Percentiles rank a stretch among this genome's conserved stretches.
Evolutionary conservation across 1,140 invertebrate genomes (phyloP).

Genomic region (Drosophila equinoxialis): DNA sequence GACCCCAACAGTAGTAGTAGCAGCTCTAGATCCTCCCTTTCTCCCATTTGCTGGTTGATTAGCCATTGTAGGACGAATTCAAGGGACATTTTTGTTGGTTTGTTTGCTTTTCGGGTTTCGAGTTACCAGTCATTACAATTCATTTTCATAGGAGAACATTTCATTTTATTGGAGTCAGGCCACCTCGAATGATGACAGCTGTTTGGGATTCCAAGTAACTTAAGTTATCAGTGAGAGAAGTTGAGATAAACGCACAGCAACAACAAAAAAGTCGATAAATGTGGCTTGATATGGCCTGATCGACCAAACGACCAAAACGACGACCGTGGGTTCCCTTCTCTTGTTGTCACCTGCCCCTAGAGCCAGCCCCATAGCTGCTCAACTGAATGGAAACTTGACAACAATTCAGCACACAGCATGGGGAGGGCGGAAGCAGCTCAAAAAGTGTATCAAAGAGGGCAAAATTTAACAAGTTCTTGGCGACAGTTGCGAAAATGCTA

Average conservation of each 20-base stretch:
- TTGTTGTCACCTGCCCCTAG: slow-evolving; percentile 1
- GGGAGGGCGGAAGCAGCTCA: not conserved
- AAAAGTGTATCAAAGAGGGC: not conserved
- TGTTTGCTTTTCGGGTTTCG: slow-evolving; percentile 19
- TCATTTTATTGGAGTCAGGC: slow-evolving; percentile 51
- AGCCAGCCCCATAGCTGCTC: not conserved
- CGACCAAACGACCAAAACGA: not conserved
- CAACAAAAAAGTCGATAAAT: slow-evolving; percentile 10
- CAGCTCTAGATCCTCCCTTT: too few species aligned
- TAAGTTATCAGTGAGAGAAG: slow-evolving; percentile 56
- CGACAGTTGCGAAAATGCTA: not conserved
- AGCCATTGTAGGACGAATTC: slow-evolving; percentile 24
- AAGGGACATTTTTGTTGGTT: not conserved
- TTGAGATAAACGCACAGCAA: slow-evolving; percentile 23
- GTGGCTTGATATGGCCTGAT: slow-evolving; percentile 18
- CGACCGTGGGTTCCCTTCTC: not conserved
- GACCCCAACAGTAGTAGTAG: slow-evolving; percentile 7
- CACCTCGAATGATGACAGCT: slow-evolving; percentile 66
- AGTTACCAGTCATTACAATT: slow-evolving; percentile 31
- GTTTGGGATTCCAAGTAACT: slow-evolving; percentile 66
- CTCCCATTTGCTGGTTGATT: slow-evolving; percentile 28
- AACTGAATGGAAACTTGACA: slow-evolving; percentile 9
- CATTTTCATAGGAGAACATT: slow-evolving; percentile 51
- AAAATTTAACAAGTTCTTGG: not conserved
- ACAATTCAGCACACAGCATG: not conserved